Percentiles rank a stretch among this genome's conserved stretches.
Evolutionary conservation across 2,888 invertebrate species (phyloP).

Genomic region (Tyria jacobaeae): DNA sequence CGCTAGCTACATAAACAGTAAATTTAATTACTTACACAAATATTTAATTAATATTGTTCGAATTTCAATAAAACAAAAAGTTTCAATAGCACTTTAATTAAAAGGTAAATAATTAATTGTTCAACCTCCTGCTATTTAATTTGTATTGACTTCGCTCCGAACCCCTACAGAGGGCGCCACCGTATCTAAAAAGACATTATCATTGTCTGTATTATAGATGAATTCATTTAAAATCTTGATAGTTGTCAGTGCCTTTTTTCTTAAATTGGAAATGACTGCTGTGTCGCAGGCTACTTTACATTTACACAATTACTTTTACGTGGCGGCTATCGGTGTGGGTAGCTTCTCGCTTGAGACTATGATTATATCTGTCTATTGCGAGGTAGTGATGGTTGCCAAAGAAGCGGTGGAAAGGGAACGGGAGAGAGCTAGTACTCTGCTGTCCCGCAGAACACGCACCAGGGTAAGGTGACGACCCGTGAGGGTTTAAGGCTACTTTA

Average conservation of each 20-base stretch:
- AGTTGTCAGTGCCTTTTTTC: not conserved
- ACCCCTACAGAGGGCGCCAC: not conserved
- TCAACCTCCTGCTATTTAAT: conserved; percentile 17
- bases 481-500: too few relatives aligned
- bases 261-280: too few relatives aligned
- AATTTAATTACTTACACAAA: not conserved
- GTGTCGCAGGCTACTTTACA: too few relatives aligned
- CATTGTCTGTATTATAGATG: not conserved
- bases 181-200: not conserved
- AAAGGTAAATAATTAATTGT: conserved; percentile 16
- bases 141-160: conserved; percentile 2
- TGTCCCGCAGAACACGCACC: too few relatives aligned
- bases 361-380: too few relatives aligned
- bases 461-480: too few relatives aligned
- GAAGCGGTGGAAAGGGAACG: too few relatives aligned
- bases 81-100: conserved; percentile 8
- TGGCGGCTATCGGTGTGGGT: too few relatives aligned
- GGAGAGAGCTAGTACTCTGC: too few relatives aligned
- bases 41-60: not conserved
- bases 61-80: conserved; percentile 1
- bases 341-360: too few relatives aligned
- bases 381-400: too few relatives aligned
- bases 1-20: not conserved
- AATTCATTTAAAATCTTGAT: not conserved
- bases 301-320: too few relatives aligned